phyloP scores from a whole-genome alignment of 2,888 invertebrate genomes.

The Caradrina clavipalpis region DNA sequence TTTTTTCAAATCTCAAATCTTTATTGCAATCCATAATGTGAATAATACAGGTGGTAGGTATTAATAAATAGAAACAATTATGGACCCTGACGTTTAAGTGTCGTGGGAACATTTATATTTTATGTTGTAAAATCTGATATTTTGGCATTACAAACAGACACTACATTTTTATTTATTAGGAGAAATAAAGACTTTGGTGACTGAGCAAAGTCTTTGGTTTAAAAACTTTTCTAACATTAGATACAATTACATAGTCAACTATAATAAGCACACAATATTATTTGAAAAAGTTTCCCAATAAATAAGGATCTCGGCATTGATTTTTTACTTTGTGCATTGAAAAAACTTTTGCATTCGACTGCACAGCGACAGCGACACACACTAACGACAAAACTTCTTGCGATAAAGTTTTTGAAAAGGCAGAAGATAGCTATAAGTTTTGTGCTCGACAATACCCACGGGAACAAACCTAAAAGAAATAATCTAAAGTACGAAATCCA shows the following conservation, averaged over 20 bases:
- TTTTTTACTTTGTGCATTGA: conserved; percentile 42
- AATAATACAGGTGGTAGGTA: no score
- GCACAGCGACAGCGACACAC: conserved; percentile 22
- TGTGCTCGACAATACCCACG: conserved; percentile 17
- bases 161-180: no score
- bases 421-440: conserved; percentile 45
- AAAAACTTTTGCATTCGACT: conserved; percentile 45
- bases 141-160: no score
- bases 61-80: no score
- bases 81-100: no score
- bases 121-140: no score
- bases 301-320: conserved; percentile 22
- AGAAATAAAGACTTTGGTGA: neutral
- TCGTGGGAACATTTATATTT: no score
- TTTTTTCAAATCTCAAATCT: no score
- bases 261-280: neutral
- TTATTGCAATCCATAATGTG: no score
- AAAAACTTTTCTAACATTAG: neutral
- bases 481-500: conserved; percentile 21
- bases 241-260: neutral
- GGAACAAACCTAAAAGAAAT: conserved; percentile 31
- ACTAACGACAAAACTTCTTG: conserved; percentile 38
- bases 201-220: neutral
- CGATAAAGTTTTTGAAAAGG: conserved; percentile 53
- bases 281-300: conserved; percentile 16